Evolutionary conservation across 1,140 invertebrate genomes (phyloP).

Genomic region (Himalopsyche phryganea): DNA sequence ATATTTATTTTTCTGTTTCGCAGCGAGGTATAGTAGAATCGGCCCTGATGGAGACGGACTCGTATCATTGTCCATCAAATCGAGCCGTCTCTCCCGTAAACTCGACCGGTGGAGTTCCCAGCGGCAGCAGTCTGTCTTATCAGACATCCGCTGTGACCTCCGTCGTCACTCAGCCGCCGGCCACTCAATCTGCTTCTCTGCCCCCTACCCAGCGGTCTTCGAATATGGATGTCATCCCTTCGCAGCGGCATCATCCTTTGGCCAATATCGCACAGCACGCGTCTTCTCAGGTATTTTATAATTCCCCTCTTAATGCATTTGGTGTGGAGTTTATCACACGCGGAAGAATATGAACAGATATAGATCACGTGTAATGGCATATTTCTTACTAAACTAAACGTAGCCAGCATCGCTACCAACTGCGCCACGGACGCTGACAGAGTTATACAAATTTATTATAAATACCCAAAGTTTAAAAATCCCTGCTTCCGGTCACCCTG

Average conservation of each 20-base stretch:
- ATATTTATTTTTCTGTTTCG: background rate
- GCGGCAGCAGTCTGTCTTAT: background rate
- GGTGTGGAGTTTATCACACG: too few species aligned
- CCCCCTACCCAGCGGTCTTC: background rate
- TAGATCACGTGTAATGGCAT: too few species aligned
- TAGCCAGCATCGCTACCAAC: too few species aligned
- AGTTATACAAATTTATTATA: too few species aligned
- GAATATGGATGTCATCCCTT: background rate
- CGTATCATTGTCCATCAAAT: background rate
- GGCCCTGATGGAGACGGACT: slow-evolving; percentile 12
- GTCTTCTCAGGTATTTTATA: slow-evolving; percentile 11
- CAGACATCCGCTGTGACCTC: background rate
- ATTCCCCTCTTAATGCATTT: background rate
- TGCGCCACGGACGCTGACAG: too few species aligned
- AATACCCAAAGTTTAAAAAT: too few species aligned
- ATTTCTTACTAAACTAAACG: too few species aligned
- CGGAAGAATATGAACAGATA: too few species aligned
- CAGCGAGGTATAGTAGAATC: background rate
- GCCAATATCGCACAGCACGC: slow-evolving; percentile 14
- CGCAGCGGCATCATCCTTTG: slow-evolving; percentile 1
- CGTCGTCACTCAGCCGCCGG: background rate
- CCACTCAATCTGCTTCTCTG: slow-evolving; percentile 1
- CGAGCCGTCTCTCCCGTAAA: slow-evolving; percentile 8
- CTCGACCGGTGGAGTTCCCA: background rate
- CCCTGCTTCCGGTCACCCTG: too few species aligned